phyloP scores from a whole-genome alignment of 2,888 invertebrate species.

The Agrochola circellaris region DNA sequence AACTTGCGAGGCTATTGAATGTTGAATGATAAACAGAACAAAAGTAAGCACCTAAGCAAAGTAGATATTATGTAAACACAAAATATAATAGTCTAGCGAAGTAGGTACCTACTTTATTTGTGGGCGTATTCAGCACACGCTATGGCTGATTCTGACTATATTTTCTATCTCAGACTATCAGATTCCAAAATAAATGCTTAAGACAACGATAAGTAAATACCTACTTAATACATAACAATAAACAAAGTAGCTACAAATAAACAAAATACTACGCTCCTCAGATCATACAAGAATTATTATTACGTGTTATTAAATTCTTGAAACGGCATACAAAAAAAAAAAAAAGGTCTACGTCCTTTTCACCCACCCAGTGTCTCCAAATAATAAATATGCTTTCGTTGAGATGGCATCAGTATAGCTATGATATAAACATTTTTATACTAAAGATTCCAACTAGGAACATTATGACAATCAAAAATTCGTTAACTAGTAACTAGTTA shows the following conservation, averaged over 20 bases:
- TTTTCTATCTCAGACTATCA: slow-evolving; percentile 8
- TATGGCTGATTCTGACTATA: not conserved
- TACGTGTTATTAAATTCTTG: not conserved
- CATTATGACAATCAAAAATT: slow-evolving; percentile 30
- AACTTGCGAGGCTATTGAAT: not conserved
- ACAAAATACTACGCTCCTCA: not conserved
- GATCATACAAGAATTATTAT: slow-evolving; percentile 2
- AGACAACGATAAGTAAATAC: not conserved
- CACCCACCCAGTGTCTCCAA: slow-evolving; percentile 1
- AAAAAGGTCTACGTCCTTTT: slow-evolving; percentile 40
- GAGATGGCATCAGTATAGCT: not conserved
- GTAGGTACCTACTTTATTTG: not conserved
- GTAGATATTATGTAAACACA: slow-evolving; percentile 10
- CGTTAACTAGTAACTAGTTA: slow-evolving; percentile 21
- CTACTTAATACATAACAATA: not conserved
- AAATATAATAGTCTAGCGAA: not conserved
- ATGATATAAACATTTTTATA: slow-evolving; percentile 1
- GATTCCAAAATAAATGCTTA: slow-evolving; percentile 15
- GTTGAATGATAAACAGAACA: slow-evolving; percentile 17
- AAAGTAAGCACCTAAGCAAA: slow-evolving; percentile 6
- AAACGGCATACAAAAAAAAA: slow-evolving; percentile 18
- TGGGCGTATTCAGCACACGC: slow-evolving; percentile 30
- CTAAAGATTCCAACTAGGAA: slow-evolving; percentile 14
- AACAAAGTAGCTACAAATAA: slow-evolving; percentile 12
- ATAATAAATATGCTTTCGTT: not conserved